Conservation (phyloP, 2,797 vertebrate species). For the Naso thynnoides region DNA sequence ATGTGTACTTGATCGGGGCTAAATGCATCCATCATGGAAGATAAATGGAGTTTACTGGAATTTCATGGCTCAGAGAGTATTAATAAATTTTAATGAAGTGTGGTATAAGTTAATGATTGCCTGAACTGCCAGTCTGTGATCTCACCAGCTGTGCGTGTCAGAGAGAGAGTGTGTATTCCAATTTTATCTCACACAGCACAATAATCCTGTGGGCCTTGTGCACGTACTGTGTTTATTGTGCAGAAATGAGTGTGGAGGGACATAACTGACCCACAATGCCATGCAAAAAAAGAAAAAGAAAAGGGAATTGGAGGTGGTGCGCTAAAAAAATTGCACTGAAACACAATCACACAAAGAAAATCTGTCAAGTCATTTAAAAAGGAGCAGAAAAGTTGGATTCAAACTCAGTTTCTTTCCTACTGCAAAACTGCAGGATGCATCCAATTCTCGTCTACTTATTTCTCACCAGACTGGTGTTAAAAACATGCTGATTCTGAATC, state of each 20-base stretch:
- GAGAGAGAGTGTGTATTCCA: neutral
- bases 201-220: too few relatives aligned
- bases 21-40: constrained; percentile 52
- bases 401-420: too few relatives aligned
- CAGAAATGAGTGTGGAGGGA: neutral
- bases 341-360: too few relatives aligned
- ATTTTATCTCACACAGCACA: too few relatives aligned
- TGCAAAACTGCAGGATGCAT: too few relatives aligned
- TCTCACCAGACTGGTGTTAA: too few relatives aligned
- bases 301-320: neutral
- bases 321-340: too few relatives aligned
- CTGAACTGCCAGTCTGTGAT: constrained; percentile 17
- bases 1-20: constrained; percentile 20
- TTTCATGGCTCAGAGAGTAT: constrained; percentile 69
- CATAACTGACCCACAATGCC: neutral
- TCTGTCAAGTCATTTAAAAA: too few relatives aligned
- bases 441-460: too few relatives aligned
- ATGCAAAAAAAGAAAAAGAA: neutral
- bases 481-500: too few relatives aligned
- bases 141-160: constrained; percentile 24
- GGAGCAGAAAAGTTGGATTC: too few relatives aligned
- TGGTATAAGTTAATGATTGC: constrained; percentile 55
- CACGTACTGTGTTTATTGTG: neutral
- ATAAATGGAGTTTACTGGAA: constrained; percentile 69
- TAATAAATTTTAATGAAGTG: constrained; percentile 74